These are phyloP conservation scores for Saxicola maurus DNA, from an alignment of 2,797 vertebrate species.

Conservation along the genomic window DNA sequence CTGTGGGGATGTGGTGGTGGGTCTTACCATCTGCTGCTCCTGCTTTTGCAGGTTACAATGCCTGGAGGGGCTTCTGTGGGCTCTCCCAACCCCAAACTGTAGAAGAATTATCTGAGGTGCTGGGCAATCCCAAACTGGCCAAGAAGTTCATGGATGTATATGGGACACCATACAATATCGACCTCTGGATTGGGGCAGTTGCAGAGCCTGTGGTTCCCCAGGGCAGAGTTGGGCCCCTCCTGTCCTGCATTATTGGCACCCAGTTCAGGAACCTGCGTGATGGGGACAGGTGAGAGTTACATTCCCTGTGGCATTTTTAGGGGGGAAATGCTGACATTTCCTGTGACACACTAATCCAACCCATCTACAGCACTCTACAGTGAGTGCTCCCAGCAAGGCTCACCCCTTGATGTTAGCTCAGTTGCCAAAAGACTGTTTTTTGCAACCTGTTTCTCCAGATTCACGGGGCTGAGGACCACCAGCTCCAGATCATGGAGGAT, in stretches of 20 bases:
- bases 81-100: conserved; percentile 77
- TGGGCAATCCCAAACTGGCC: conserved; percentile 75
- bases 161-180: conserved; percentile 80
- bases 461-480: background rate
- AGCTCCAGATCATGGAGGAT: background rate
- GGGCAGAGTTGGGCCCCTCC: conserved; percentile 83
- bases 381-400: background rate
- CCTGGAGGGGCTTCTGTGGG: conserved; percentile 82
- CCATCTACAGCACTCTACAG: background rate
- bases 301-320: background rate
- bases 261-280: conserved; percentile 83
- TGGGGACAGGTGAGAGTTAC: conserved; percentile 81
- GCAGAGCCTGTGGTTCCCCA: conserved; percentile 79
- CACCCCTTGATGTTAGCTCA: background rate
- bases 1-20: background rate
- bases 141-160: conserved; percentile 77
- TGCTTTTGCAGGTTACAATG: conserved; percentile 81
- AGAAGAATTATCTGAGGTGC: conserved; percentile 70
- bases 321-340: background rate
- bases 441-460: background rate
- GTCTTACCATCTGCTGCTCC: background rate
- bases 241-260: conserved; percentile 82
- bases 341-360: background rate
- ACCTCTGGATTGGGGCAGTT: conserved; percentile 84
- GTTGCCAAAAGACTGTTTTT: background rate